A percentile compares a stretch with the other conserved stretches of the same genome.
Evolutionary conservation across 1,140 invertebrate genomes (phyloP).

Genomic region (Melipona quadrifasciata): DNA sequence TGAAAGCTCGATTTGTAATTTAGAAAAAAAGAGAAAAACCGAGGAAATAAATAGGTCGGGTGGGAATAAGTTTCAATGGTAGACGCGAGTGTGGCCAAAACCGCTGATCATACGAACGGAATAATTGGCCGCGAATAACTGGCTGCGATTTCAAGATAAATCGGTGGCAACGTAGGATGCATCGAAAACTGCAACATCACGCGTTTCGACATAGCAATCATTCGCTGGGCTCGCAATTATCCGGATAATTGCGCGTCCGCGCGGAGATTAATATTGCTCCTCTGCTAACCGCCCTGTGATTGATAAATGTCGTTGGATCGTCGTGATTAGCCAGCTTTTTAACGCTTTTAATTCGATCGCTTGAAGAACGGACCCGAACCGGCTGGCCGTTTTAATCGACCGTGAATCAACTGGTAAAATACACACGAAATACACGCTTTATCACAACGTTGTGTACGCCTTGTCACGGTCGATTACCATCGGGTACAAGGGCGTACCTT

Average conservation of each 20-base stretch:
- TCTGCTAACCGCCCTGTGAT: slow-evolving; percentile 1
- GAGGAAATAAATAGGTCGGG: background rate
- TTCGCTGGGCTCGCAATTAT: slow-evolving; percentile 45
- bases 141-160: slow-evolving; percentile 28
- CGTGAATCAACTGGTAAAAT: background rate
- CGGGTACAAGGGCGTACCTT: background rate
- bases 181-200: slow-evolving; percentile 23
- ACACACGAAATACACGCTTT: background rate
- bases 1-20: background rate
- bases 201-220: slow-evolving; percentile 41
- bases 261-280: slow-evolving; percentile 29
- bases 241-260: slow-evolving; percentile 49
- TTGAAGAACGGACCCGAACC: background rate
- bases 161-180: background rate
- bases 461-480: slow-evolving; percentile 2
- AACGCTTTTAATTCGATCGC: background rate
- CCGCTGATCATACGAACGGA: background rate
- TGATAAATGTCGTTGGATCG: slow-evolving; percentile 37
- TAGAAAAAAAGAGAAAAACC: too few relatives aligned
- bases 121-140: slow-evolving; percentile 21
- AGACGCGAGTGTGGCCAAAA: background rate
- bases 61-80: background rate
- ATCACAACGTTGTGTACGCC: background rate
- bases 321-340: slow-evolving; percentile 17
- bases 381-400: background rate